phyloP scores from a whole-genome alignment of 1,140 invertebrate species.

The Pectinophora gossypiella region DNA sequence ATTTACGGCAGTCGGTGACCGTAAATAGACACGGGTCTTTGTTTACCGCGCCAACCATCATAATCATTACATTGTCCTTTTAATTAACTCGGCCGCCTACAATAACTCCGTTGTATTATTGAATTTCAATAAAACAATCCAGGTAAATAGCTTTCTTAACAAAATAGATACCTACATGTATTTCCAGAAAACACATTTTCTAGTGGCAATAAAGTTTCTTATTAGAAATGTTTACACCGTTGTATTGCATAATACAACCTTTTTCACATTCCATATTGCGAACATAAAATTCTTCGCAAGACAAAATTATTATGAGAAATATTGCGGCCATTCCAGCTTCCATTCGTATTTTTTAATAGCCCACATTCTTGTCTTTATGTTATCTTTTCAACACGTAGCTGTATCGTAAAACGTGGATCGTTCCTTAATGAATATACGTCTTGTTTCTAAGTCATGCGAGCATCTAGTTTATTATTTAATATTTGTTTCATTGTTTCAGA shows the following conservation, averaged over 20 bases:
- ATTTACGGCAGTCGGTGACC: constrained; percentile 23
- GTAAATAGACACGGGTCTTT: constrained; percentile 12
- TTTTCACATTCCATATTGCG: neutral
- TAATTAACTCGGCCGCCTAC: neutral
- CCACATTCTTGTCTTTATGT: constrained; percentile 12
- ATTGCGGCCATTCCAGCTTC: constrained; percentile 21
- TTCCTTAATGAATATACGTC: neutral
- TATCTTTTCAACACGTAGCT: neutral
- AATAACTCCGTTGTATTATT: no score
- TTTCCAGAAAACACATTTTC: no score
- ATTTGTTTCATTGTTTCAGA: no score
- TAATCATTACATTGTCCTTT: constrained; percentile 13
- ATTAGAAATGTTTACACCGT: no score
- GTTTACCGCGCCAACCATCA: constrained; percentile 11
- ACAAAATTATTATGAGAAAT: constrained; percentile 23
- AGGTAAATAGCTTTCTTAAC: no score
- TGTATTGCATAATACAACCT: neutral
- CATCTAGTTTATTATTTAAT: no score
- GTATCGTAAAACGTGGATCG: neutral
- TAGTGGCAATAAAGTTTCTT: no score
- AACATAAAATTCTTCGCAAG: constrained; percentile 31
- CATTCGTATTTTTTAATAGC: constrained; percentile 20
- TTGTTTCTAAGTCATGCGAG: no score
- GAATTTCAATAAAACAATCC: no score
- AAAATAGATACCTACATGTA: no score